Percentiles rank a stretch among this genome's conserved stretches.
Conservation (phyloP, 2,888 invertebrate species). For the Koerneria pararmatus region DNA sequence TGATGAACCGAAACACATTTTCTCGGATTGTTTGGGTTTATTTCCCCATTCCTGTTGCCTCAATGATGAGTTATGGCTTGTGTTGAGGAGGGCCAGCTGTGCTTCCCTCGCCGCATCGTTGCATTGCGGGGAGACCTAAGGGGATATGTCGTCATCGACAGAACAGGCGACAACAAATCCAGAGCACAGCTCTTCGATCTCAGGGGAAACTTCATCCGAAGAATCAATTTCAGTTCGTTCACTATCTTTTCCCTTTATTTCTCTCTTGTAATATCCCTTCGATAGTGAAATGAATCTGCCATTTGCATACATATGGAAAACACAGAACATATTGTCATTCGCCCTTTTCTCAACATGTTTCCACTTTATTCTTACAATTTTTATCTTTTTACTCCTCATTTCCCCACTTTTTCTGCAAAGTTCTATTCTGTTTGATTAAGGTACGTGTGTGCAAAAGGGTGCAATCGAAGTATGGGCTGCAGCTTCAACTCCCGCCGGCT, state of each 20-base stretch:
- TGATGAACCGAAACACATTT: too few species aligned
- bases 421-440: constrained; percentile 1
- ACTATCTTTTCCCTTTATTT: constrained; percentile 3
- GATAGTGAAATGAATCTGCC: too few species aligned
- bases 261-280: background rate
- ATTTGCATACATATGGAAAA: too few species aligned
- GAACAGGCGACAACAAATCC: constrained; percentile 25
- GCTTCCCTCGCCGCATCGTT: constrained; percentile 50
- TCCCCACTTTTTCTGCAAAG: too few species aligned
- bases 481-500: constrained; percentile 35
- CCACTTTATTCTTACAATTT: too few species aligned
- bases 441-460: constrained; percentile 35
- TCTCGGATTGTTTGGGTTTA: too few species aligned
- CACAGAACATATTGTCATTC: background rate
- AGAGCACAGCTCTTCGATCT: constrained; percentile 39
- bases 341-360: background rate
- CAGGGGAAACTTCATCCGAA: constrained; percentile 40
- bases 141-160: constrained; percentile 44
- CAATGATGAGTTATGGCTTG: too few species aligned
- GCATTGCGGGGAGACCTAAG: constrained; percentile 29
- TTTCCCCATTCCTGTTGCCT: too few species aligned
- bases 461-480: constrained; percentile 32
- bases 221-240: constrained; percentile 34
- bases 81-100: constrained; percentile 48
- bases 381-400: too few species aligned